Base-by-base conservation (phyloP, 1,140 invertebrate genomes). In the Procambarus clarkii region DNA sequence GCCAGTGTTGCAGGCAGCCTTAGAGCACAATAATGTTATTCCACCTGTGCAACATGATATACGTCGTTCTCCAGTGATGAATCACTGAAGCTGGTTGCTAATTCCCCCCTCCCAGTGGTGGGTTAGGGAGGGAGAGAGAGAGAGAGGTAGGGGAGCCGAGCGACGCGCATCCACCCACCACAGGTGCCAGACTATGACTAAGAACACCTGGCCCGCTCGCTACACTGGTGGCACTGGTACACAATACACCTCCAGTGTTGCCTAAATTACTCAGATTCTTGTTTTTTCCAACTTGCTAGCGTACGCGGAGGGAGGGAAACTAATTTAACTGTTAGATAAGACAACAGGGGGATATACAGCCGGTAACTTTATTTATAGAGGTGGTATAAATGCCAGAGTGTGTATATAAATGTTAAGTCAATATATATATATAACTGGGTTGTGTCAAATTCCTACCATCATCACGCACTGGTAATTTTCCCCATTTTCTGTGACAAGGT, bases 151-250 rank as follows among this genome's bases (percentile, higher is more conserved):
- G 34, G 34, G 34, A 34, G 34, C 34, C 34, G 34, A 34, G 34
- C 34, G 34, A 34, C 34, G 34, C 82, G 64, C 45, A 46, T 46
- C 64, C 64, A 13, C 21, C 60, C 46, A n/a, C 18, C 82, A 74
- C 82, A 71, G 64, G 64, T 85, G 82, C 60, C 82, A 85, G 21
- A 11, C 58, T 71, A 69, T 85, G 82, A 85, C 82, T 85, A 85
- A 85, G 77, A 58, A 48, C 79, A 81, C 64, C 82, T 71, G 64
- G 21, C 24, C 69, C n/a, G 64, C 82, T 71, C 18, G 54, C 46
- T 54, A 83, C 44, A 54, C 58, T 34, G 34, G 34, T 85, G 82
- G 82, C 82, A 85, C 82, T 85, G 24, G 1, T 5, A 54, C n/a
- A 64, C 58, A 69, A 71, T 85, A 58, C n/a, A 85, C 64, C 58